Percentiles rank a stretch among this genome's conserved stretches.
Evolutionary conservation across 1,140 invertebrate genomes (phyloP).

Genomic region (Portunus trituberculatus): DNA sequence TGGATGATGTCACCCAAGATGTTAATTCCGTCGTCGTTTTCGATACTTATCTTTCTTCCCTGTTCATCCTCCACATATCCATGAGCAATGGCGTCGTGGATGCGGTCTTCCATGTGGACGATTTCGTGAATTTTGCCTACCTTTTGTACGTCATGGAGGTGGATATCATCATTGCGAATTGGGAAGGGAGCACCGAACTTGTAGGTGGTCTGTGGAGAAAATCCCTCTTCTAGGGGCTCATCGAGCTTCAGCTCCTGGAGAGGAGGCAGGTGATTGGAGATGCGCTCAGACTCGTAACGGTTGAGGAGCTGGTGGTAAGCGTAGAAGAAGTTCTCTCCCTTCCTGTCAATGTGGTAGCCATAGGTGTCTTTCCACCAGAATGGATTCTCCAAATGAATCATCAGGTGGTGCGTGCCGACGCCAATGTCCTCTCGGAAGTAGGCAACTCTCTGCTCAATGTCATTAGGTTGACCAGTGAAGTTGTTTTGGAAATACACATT

Average conservation of each 20-base stretch:
- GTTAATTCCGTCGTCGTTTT: not conserved
- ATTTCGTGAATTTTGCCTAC: not conserved
- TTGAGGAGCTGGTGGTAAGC: slow-evolving; percentile 42
- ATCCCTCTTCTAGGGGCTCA: not conserved
- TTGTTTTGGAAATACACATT: not conserved
- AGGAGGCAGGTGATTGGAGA: slow-evolving; percentile 36
- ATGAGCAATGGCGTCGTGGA: slow-evolving; percentile 40
- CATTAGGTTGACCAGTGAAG: slow-evolving; percentile 24
- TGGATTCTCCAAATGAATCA: slow-evolving; percentile 47
- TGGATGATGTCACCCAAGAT: slow-evolving; percentile 44
- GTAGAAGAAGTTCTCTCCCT: slow-evolving; percentile 51
- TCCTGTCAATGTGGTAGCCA: slow-evolving; percentile 43
- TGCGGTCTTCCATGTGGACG: not conserved
- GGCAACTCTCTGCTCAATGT: slow-evolving; percentile 48
- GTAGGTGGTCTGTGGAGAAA: slow-evolving; percentile 40
- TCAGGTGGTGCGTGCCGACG: slow-evolving; percentile 43
- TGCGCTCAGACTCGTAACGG: slow-evolving; percentile 51
- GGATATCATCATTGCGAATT: slow-evolving; percentile 15
- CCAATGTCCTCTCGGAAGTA: slow-evolving; percentile 53
- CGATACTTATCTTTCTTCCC: slow-evolving; percentile 5
- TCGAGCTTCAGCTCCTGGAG: not conserved
- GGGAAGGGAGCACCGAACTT: slow-evolving; percentile 43
- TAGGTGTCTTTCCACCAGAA: slow-evolving; percentile 60
- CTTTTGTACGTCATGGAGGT: not conserved
- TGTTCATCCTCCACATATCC: not conserved